Evolutionary conservation across 1,140 invertebrate genomes (phyloP).

Genomic region (Aphelinus atriplicis): DNA sequence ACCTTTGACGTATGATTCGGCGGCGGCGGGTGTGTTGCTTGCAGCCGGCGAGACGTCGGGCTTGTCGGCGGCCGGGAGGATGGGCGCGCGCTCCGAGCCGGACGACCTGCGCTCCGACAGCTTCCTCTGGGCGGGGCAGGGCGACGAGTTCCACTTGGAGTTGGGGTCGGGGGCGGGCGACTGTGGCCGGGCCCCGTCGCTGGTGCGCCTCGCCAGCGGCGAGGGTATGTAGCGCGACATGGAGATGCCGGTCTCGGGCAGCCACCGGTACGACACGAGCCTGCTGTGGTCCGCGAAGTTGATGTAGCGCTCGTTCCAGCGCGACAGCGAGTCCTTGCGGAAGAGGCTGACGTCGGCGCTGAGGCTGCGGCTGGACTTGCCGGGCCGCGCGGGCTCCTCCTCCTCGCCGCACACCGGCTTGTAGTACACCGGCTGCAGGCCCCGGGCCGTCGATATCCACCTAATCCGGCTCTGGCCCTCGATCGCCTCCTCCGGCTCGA

Average conservation of each 20-base stretch:
- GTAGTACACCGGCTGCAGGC: neutral
- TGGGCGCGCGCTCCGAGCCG: slow-evolving; percentile 5
- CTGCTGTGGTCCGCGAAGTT: slow-evolving; percentile 20
- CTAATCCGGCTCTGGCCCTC: neutral
- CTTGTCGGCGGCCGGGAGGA: no score
- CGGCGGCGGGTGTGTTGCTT: no score
- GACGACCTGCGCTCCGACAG: slow-evolving; percentile 36
- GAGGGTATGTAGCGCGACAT: slow-evolving; percentile 45
- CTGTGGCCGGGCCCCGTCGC: slow-evolving; percentile 41
- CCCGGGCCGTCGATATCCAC: slow-evolving; percentile 10
- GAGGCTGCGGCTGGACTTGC: slow-evolving; percentile 2
- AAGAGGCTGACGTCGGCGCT: slow-evolving; percentile 34
- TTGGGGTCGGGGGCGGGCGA: neutral
- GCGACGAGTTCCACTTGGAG: slow-evolving; percentile 37
- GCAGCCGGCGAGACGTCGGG: no score
- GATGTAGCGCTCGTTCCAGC: slow-evolving; percentile 35
- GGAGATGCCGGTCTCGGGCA: slow-evolving; percentile 44
- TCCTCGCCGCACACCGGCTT: neutral
- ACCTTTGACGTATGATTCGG: no score
- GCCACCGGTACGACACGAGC: slow-evolving; percentile 42
- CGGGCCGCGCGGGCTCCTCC: neutral
- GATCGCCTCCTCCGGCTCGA: neutral
- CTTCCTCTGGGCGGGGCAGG: slow-evolving; percentile 38
- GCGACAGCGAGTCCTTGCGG: slow-evolving; percentile 18
- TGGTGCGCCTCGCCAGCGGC: slow-evolving; percentile 39